Evolutionary conservation across 1,140 invertebrate species (phyloP).

Genomic region (Sarcophaga peregrina): DNA sequence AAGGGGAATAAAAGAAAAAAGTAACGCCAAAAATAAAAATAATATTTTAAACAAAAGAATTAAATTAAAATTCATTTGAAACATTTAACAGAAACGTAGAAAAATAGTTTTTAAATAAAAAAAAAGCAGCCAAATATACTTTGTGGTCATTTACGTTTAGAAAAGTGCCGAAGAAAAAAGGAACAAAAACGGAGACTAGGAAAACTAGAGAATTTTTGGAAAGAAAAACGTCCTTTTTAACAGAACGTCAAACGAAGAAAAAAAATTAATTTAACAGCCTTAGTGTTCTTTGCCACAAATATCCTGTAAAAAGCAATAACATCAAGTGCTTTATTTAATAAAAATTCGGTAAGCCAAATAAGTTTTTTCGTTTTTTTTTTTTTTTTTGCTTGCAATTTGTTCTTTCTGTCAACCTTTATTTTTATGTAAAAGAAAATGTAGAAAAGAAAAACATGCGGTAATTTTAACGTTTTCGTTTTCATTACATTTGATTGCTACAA

Average conservation of each 20-base stretch:
- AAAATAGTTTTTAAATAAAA: constrained; percentile 25
- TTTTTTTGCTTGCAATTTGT: background rate
- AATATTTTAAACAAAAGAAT: constrained; percentile 26
- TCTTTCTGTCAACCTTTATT: background rate
- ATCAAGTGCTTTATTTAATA: constrained; percentile 38
- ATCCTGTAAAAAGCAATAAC: constrained; percentile 29
- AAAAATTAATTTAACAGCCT: constrained; percentile 18
- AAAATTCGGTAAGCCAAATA: constrained; percentile 27
- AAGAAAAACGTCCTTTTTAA: constrained; percentile 15
- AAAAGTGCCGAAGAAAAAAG: background rate
- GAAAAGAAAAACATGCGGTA: constrained; percentile 27
- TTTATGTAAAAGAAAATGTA: constrained; percentile 8
- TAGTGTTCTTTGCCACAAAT: constrained; percentile 23
- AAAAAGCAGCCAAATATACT: background rate
- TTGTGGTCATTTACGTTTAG: constrained; percentile 12
- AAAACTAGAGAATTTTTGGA: constrained; percentile 25
- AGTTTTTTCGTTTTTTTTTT: constrained; percentile 21
- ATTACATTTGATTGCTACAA: background rate
- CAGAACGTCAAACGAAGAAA: background rate
- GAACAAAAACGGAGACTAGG: background rate
- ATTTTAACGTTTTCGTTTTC: background rate
- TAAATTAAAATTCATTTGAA: constrained; percentile 31
- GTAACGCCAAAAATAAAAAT: constrained; percentile 37
- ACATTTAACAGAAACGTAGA: constrained; percentile 26
- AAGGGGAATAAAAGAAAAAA: constrained; percentile 39